Conservation (phyloP, 64 coral and sea anemone species). For the Orbicella faveolata region DNA sequence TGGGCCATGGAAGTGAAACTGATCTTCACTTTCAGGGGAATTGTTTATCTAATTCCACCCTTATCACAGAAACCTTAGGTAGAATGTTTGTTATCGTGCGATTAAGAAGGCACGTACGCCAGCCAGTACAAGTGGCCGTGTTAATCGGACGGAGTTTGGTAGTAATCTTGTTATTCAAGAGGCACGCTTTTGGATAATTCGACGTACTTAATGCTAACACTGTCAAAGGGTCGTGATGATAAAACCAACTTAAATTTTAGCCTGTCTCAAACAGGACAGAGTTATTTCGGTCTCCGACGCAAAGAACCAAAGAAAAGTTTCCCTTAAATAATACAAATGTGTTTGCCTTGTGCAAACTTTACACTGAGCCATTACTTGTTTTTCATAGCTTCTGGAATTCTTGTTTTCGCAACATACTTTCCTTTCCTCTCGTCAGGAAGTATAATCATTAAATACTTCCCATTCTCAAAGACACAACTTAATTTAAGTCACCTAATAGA, state of each 20-base stretch:
- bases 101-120: constrained; percentile 19
- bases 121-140: no score
- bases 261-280: no score
- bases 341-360: no score
- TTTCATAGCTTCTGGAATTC: no score
- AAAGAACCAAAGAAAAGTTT: no score
- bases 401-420: not conserved
- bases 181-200: not conserved
- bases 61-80: not conserved
- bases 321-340: no score
- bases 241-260: no score
- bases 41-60: constrained; percentile 17
- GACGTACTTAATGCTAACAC: not conserved
- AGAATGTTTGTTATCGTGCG: constrained; percentile 7
- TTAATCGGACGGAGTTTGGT: not conserved
- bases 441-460: not conserved
- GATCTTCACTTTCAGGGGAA: not conserved
- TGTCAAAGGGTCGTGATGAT: not conserved
- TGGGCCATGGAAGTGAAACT: not conserved
- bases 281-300: no score
- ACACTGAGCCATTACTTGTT: no score
- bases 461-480: not conserved
- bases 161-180: not conserved
- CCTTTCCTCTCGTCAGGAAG: not conserved
- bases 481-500: not conserved